Conservation (phyloP, 2,888 invertebrate species). For the Andrena haemorrhoa region DNA sequence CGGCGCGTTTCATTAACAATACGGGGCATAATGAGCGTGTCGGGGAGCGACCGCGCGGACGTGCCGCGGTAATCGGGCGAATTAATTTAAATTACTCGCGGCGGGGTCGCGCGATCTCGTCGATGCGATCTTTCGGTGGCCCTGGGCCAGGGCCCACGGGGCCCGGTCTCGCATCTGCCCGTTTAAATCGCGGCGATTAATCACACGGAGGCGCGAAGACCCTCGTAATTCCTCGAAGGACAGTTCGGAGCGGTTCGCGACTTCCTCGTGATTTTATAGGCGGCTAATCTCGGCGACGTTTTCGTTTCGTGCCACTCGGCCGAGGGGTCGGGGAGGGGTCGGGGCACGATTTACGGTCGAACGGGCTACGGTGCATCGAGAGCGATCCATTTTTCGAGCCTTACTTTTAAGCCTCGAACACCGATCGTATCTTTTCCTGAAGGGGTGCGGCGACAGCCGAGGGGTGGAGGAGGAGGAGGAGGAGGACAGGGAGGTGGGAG, state of each 20-base stretch:
- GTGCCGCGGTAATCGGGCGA: slow-evolving; percentile 53
- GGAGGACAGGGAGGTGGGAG: not conserved
- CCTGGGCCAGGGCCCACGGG: slow-evolving; percentile 9
- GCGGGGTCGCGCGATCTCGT: slow-evolving; percentile 38
- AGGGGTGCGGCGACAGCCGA: not conserved
- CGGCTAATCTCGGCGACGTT: slow-evolving; percentile 58
- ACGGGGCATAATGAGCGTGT: slow-evolving; percentile 40
- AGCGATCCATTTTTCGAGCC: slow-evolving; percentile 59
- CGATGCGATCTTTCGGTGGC: slow-evolving; percentile 46
- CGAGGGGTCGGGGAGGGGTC: not conserved
- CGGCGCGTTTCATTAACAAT: slow-evolving; percentile 53
- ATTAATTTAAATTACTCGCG: slow-evolving; percentile 67
- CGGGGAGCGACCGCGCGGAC: slow-evolving; percentile 39
- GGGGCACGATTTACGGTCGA: slow-evolving; percentile 60
- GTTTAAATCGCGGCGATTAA: slow-evolving; percentile 62
- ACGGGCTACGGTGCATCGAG: slow-evolving; percentile 48
- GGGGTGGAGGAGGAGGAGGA: not conserved
- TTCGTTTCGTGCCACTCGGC: slow-evolving; percentile 35
- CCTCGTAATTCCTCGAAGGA: slow-evolving; percentile 64
- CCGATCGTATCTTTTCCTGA: slow-evolving; percentile 49
- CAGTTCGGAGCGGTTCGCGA: slow-evolving; percentile 51
- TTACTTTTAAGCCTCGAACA: slow-evolving; percentile 36
- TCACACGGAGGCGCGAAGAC: slow-evolving; percentile 58
- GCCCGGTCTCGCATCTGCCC: slow-evolving; percentile 50
- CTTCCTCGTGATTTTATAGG: slow-evolving; percentile 63